Base-by-base conservation (phyloP, 1,140 invertebrate genomes). In the Eupristina koningsbergeri region DNA sequence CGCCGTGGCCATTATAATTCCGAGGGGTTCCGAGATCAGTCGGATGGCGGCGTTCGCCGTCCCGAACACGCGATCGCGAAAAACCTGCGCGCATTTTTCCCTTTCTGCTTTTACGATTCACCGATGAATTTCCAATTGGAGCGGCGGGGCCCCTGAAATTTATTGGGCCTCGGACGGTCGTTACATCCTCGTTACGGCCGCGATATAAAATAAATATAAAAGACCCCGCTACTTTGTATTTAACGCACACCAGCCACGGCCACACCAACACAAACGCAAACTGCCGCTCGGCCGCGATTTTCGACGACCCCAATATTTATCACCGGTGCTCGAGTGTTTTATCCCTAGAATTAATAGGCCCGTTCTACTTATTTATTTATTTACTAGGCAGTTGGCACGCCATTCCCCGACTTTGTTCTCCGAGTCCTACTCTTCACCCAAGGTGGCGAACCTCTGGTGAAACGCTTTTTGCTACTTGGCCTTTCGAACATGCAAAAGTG, bases 201-300 rank as follows among this genome's bases (percentile, higher is more conserved):
- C 26, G 22, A 58, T 58, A 58, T 75, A 75, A 47, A 75, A 50
- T 47, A 75, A 75, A 47, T 75, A 50, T 75, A 47, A 75, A 75
- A 50, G 15, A 50, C 19, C 19, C 5, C 47, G 11, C 47, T 26
- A 76, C 74, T 76, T 76, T 76, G 74, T 76, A 11, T 74, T n/a
- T 15, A 34, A 11, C 36, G 34, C 69, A 7, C 6, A 22, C 26
- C 5, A 26, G 26, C 53, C 53, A 9, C 26, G 13, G 53, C 2
- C 13, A 5, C 7, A 9, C 5, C 53, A 9, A 19, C 26, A 58
- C n/a, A n/a, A n/a, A n/a, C n/a, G n/a, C n/a, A n/a, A n/a, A n/a
- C n/a, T n/a, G n/a, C n/a, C n/a, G n/a, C n/a, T 74, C 50, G 50
- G 45, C 50, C 50, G 50, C 41, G 71, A 74, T 45, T 74, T 74